These are phyloP conservation scores for Hemicentrotus pulcherrimus DNA, from an alignment of 35 echinoderm and acorn worm genomes.

Conservation along the genomic window DNA sequence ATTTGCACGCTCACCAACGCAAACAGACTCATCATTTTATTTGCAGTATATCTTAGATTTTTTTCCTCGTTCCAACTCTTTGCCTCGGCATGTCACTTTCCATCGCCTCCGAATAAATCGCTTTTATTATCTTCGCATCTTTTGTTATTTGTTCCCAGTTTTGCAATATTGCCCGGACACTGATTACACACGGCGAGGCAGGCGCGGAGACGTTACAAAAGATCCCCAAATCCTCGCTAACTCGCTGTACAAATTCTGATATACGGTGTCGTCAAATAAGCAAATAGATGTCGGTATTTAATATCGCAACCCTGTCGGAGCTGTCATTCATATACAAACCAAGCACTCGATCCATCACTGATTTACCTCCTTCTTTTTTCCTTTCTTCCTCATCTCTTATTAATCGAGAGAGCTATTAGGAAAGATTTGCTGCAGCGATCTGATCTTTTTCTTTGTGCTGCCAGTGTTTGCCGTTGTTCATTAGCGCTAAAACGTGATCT, in stretches of 20 bases:
- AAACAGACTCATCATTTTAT: slow-evolving; percentile 50
- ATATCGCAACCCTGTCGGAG: slow-evolving; percentile 27
- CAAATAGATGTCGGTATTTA: slow-evolving; percentile 40
- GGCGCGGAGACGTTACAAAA: background rate
- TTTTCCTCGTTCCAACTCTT: background rate
- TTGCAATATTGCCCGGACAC: slow-evolving; percentile 42
- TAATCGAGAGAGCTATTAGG: slow-evolving; percentile 33
- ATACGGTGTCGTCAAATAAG: slow-evolving; percentile 43
- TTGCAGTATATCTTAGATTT: slow-evolving; percentile 37
- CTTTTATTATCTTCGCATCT: slow-evolving; percentile 22
- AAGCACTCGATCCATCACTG: background rate
- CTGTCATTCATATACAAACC: slow-evolving; percentile 42
- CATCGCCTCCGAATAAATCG: slow-evolving; percentile 29
- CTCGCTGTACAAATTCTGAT: slow-evolving; percentile 47
- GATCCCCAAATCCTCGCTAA: slow-evolving; percentile 45
- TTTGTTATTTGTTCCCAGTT: slow-evolving; percentile 35
- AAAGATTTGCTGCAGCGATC: background rate
- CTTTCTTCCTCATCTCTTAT: background rate
- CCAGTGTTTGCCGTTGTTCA: slow-evolving; percentile 17
- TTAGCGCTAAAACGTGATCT: background rate
- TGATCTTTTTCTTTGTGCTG: background rate
- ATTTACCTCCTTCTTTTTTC: background rate
- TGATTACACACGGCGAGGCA: slow-evolving; percentile 36
- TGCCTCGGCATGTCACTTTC: slow-evolving; percentile 26
- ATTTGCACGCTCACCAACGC: slow-evolving; percentile 36